Evolutionary conservation across 2,888 invertebrate genomes (phyloP).

Genomic region (Melieria omissa): DNA sequence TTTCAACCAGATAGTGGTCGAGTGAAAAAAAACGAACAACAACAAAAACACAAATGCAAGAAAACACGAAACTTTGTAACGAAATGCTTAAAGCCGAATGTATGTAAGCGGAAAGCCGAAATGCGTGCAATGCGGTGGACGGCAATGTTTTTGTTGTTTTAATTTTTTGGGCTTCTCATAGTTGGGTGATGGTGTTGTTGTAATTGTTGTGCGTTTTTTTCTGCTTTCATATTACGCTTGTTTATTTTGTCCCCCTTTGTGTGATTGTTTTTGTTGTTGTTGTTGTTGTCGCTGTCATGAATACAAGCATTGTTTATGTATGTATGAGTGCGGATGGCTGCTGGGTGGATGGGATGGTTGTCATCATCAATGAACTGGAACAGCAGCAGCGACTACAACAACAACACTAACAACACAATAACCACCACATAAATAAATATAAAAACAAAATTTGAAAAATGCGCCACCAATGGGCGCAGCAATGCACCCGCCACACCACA

Average conservation of each 20-base stretch:
- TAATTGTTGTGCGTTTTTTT: too few relatives aligned
- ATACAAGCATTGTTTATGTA: constrained; percentile 6
- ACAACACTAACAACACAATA: constrained; percentile 14
- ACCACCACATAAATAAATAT: too few relatives aligned
- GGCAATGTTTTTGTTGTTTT: neutral
- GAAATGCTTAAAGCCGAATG: too few relatives aligned
- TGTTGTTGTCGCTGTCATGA: constrained; percentile 10
- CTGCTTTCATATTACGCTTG: too few relatives aligned
- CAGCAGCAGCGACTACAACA: constrained; percentile 18
- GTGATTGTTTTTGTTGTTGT: neutral
- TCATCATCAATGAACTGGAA: constrained; percentile 43
- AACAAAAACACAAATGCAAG: constrained; percentile 1
- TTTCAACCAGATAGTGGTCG: constrained; percentile 3
- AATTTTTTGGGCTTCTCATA: neutral
- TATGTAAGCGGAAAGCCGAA: neutral
- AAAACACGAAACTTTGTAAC: too few relatives aligned
- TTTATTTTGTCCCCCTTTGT: too few relatives aligned
- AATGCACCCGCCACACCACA: too few relatives aligned
- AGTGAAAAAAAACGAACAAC: constrained; percentile 10
- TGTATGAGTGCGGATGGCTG: too few relatives aligned
- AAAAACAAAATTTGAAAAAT: neutral
- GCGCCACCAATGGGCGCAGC: too few relatives aligned
- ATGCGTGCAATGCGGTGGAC: neutral
- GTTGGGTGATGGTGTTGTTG: constrained; percentile 14
- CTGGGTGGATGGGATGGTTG: constrained; percentile 30